Base-by-base conservation (phyloP, 2,888 invertebrate species). In the Seira musarum region DNA sequence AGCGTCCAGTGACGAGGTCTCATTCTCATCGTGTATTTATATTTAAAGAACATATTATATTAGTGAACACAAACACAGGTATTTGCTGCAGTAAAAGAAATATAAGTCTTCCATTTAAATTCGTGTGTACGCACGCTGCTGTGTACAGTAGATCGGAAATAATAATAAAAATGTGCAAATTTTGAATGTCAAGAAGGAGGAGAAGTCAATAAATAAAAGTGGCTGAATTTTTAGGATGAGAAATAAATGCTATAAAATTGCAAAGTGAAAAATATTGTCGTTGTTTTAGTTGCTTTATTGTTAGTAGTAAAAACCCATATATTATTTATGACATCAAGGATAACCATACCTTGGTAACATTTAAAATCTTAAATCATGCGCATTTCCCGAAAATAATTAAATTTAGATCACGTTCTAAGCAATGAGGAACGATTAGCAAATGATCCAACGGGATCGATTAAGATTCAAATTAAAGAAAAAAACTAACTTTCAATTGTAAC, bases 31-130 rank as follows among this genome's bases (percentile, higher is more conserved):
- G 49, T 49, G 49, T 49, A 49, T 49, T 49, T 49, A 49, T 49
- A 49, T 30, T 30, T 30, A 30, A 13, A 49, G 15, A 49, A 15
- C 3, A 49, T 2, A 49, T 49, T 2, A 49, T 49, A 49, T 49
- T 49, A 49, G 49, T 49, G 49, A 49, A 49, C 49, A 49, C 49
- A 49, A 49, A 49, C 49, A 49, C 49, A 49, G 49, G 49, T 49
- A 49, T 49, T 49, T 49, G 49, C 49, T 49, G 49, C 49, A 49
- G 49, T 49, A 49, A 49, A 49, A 49, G 49, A 49, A 49, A 49
- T 49, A 49, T 49, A 49, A 49, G 49, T 49, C 49, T 49, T 49
- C 49, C 49, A 49, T 49, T 49, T 49, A 49, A 49, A 49, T 49
- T 49, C 49, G 49, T 49, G 49, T 49, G 49, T 49, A 49, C 49